Evolutionary conservation across 2,113 vertebrate species (phyloP).

Genomic region (Meleagris gallopavo): DNA sequence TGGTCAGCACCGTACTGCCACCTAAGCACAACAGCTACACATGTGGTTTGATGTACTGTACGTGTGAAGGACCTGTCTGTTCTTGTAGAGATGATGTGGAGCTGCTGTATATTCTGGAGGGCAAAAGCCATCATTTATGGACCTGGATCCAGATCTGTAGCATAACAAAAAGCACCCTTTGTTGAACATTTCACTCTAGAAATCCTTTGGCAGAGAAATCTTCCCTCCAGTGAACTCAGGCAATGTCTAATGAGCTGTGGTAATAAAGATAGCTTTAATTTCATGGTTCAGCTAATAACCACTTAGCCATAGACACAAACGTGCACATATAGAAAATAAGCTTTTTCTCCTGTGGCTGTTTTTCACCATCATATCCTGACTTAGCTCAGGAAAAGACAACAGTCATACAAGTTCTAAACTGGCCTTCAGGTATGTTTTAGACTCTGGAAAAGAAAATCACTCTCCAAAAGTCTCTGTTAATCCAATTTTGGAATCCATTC

Average conservation of each 20-base stretch:
- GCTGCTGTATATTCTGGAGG: background rate
- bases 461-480: background rate
- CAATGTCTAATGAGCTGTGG: background rate
- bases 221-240: background rate
- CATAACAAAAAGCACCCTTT: background rate
- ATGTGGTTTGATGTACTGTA: background rate
- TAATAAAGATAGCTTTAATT: background rate
- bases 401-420: background rate
- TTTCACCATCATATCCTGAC: background rate
- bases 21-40: background rate
- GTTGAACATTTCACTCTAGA: background rate
- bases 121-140: background rate
- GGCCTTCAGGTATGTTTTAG: background rate
- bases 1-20: background rate
- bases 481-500: background rate
- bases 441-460: background rate
- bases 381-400: background rate
- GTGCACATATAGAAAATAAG: fast-evolving
- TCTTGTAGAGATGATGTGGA: background rate
- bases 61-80: fast-evolving
- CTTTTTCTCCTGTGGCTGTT: background rate
- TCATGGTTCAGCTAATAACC: background rate
- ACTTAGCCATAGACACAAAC: background rate
- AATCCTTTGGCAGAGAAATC: background rate
- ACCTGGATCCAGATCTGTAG: background rate